Percentiles rank a stretch among this genome's conserved stretches.
Evolutionary conservation across 2,113 vertebrate genomes (phyloP).

Genomic region (Trematocara zebra): DNA sequence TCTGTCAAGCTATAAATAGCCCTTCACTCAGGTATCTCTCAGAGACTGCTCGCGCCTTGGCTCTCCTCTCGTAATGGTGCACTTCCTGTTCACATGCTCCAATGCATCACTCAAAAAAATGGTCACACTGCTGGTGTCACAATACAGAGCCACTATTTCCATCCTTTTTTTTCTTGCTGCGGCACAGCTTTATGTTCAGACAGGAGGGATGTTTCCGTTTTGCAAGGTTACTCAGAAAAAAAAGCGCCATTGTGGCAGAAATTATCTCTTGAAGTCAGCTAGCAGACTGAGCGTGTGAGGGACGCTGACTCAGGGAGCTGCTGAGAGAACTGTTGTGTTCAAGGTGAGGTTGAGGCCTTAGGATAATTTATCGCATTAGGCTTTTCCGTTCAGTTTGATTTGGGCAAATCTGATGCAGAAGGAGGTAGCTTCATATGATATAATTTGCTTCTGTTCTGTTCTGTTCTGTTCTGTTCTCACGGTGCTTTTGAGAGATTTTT

Average conservation of each 20-base stretch:
- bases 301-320: slow-evolving; percentile 57
- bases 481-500: background rate
- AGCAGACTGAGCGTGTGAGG: slow-evolving; percentile 38
- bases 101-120: slow-evolving; percentile 33
- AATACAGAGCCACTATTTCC: background rate
- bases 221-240: slow-evolving; percentile 42
- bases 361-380: background rate
- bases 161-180: background rate
- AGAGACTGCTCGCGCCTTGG: slow-evolving; percentile 30
- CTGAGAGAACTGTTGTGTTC: slow-evolving; percentile 35
- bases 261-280: slow-evolving; percentile 50
- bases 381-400: background rate
- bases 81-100: slow-evolving; percentile 30
- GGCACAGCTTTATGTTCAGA: background rate
- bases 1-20: slow-evolving; percentile 65
- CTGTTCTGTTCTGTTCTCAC: background rate
- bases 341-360: slow-evolving; percentile 59
- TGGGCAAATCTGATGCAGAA: background rate
- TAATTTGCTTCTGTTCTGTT: background rate
- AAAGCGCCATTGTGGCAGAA: slow-evolving; percentile 45
- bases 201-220: slow-evolving; percentile 19
- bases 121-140: background rate
- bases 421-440: background rate
- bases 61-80: slow-evolving; percentile 31
- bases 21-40: slow-evolving; percentile 54